Evolutionary conservation across 1,140 invertebrate species (phyloP).

Genomic region (Eciton burchellii): DNA sequence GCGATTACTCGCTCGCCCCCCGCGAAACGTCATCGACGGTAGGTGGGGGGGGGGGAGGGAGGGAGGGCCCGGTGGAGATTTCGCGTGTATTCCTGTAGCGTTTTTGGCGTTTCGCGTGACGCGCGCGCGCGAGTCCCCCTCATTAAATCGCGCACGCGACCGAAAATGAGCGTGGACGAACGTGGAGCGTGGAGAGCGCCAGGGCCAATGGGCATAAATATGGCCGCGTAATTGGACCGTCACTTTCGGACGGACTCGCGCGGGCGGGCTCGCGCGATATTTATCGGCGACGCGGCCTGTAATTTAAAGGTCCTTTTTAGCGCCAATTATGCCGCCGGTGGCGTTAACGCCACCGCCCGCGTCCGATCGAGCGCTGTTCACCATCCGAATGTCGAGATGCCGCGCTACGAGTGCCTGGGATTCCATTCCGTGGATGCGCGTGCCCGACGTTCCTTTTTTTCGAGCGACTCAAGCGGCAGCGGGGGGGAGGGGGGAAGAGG

Average conservation of each 20-base stretch:
- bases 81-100: conserved; percentile 41
- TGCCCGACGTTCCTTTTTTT: neutral
- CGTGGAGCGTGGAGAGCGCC: too few relatives aligned
- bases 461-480: too few relatives aligned
- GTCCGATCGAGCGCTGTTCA: conserved; percentile 18
- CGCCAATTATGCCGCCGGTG: conserved; percentile 40
- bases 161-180: conserved; percentile 44
- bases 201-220: conserved; percentile 70
- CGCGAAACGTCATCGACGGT: neutral
- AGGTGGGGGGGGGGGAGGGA: too few relatives aligned
- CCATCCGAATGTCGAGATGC: neutral
- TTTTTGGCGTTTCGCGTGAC: conserved; percentile 50
- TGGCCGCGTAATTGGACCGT: conserved; percentile 65
- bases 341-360: conserved; percentile 5
- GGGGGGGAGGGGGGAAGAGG: too few relatives aligned
- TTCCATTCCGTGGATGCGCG: conserved; percentile 10
- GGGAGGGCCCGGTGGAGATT: too few relatives aligned
- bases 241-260: conserved; percentile 50
- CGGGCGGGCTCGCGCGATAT: conserved; percentile 41
- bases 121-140: conserved; percentile 8
- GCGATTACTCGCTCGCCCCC: neutral
- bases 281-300: conserved; percentile 59
- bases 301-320: conserved; percentile 60
- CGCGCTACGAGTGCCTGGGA: conserved; percentile 8
- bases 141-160: conserved; percentile 67